Base-by-base conservation (phyloP, 2,797 vertebrate species). In the Nyctibius grandis region DNA sequence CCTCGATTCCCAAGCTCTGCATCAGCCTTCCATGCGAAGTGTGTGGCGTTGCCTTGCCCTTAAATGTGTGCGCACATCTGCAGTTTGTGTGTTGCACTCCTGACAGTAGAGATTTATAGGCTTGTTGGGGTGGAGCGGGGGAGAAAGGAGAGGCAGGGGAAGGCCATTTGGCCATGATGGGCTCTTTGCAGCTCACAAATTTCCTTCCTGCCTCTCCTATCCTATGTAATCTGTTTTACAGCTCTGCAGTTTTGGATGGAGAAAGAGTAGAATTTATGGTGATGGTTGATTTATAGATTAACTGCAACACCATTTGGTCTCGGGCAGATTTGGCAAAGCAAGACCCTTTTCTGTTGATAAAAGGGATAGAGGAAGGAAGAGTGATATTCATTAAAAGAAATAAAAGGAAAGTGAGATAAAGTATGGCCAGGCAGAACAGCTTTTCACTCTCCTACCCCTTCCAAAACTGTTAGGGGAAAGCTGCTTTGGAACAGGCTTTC, bases 271-370 rank as follows among this genome's bases (percentile, higher is more conserved):
- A 88, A 97, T 97, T 96, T 96, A 96, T 93, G 94, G 96, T 70
- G 90, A 69, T 42, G 64, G 69, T 85, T 97, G 96, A 97, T 97
- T 96, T 96, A 96, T 96, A 91, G 95, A 87, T 95, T 65, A 92
- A 59, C 89, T 74, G 89, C 92, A 93, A 67, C 81, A 78, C 94
- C 94, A 76, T 96, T 96, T 94, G 89, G 81, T 93, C 86, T 84
- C 72, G 16, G 86, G 84, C 91, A 94, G 93, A 79, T 97, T 94
- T 97, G 97, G 97, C 94, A 93, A 86, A 93, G 92, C 72, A 77
- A 91, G 70, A 70, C 89, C 89, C 73, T 95, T 84, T 88, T 90
- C 77, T 77, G 89, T 91, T 95, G 96, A 95, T 95, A 86, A 95
- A 91, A 95, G 85, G 81, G 50, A 63, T 38, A 68, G 91, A 70